These are phyloP conservation scores for Drosophila longiperda DNA, from an alignment of 2,888 invertebrate species.

Conservation along the genomic window DNA sequence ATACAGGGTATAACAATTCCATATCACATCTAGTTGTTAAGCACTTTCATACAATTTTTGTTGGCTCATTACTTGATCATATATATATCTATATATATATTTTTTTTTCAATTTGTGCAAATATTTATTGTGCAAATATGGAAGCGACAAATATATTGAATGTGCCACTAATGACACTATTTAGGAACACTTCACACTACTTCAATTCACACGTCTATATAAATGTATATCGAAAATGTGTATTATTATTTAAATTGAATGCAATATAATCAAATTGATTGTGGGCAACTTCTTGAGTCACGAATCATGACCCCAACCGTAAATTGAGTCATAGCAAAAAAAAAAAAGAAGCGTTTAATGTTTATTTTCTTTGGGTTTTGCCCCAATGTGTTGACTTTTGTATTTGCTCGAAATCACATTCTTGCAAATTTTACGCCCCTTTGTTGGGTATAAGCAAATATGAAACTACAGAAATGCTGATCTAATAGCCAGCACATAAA, in stretches of 20 bases:
- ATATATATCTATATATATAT: not conserved
- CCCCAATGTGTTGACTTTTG: conserved; percentile 5
- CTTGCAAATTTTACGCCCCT: conserved; percentile 44
- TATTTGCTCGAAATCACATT: conserved; percentile 10
- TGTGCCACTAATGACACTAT: conserved; percentile 26
- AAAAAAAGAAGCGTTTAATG: conserved; percentile 19
- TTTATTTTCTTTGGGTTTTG: conserved; percentile 4
- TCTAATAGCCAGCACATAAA: not conserved
- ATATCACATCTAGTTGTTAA: conserved; percentile 27
- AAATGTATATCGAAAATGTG: conserved; percentile 1
- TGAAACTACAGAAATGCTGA: conserved; percentile 11
- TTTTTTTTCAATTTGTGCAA: conserved; percentile 45
- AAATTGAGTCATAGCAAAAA: conserved; percentile 49
- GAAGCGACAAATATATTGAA: conserved; percentile 43
- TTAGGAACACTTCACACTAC: conserved; percentile 6
- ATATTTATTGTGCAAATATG: conserved; percentile 55
- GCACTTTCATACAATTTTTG: conserved; percentile 40
- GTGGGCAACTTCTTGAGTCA: conserved; percentile 40
- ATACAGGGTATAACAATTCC: conserved; percentile 15
- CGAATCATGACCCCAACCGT: conserved; percentile 19
- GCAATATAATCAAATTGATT: conserved; percentile 23
- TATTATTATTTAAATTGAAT: conserved; percentile 39
- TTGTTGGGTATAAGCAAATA: conserved; percentile 37
- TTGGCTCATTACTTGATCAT: conserved; percentile 42
- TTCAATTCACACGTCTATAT: conserved; percentile 1